Percentiles rank a stretch among this genome's conserved stretches.
Conservation (phyloP, 2,888 invertebrate species). For the Drosophila eohydei region DNA sequence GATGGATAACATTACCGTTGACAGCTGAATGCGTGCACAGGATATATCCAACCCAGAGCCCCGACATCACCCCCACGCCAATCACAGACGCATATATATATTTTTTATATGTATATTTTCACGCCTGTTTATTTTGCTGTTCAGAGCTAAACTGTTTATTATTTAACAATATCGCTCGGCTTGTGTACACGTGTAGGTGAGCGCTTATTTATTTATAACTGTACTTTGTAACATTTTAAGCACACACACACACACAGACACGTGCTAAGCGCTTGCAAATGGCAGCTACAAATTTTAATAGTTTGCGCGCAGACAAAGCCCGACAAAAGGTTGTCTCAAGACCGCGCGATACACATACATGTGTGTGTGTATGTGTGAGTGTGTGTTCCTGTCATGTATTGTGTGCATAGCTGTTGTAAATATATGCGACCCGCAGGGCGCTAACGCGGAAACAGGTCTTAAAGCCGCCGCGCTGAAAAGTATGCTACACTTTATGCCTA, state of each 20-base stretch:
- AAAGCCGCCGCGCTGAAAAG: conserved; percentile 50
- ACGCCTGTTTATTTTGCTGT: conserved; percentile 65
- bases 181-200: conserved; percentile 30
- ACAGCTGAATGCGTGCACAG: conserved; percentile 63
- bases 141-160: conserved; percentile 73
- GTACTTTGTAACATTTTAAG: conserved; percentile 46
- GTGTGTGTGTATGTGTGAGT: conserved; percentile 5
- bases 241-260: conserved; percentile 24
- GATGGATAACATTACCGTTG: conserved; percentile 71
- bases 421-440: conserved; percentile 28
- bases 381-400: conserved; percentile 15
- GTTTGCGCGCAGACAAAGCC: conserved; percentile 54
- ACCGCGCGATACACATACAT: conserved; percentile 25
- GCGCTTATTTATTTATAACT: conserved; percentile 69
- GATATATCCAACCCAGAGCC: conserved; percentile 1
- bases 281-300: conserved; percentile 56
- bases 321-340: conserved; percentile 42
- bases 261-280: conserved; percentile 43
- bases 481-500: conserved; percentile 58
- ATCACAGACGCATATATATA: background rate
- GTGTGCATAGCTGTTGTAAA: conserved; percentile 16
- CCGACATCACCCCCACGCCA: background rate
- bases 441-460: conserved; percentile 49
- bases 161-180: conserved; percentile 64
- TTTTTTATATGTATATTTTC: conserved; percentile 42